Percentiles rank a stretch among this genome's conserved stretches.
Evolutionary conservation across 2,113 vertebrate genomes (phyloP).

Genomic region (Periophthalmodon schlosseri): DNA sequence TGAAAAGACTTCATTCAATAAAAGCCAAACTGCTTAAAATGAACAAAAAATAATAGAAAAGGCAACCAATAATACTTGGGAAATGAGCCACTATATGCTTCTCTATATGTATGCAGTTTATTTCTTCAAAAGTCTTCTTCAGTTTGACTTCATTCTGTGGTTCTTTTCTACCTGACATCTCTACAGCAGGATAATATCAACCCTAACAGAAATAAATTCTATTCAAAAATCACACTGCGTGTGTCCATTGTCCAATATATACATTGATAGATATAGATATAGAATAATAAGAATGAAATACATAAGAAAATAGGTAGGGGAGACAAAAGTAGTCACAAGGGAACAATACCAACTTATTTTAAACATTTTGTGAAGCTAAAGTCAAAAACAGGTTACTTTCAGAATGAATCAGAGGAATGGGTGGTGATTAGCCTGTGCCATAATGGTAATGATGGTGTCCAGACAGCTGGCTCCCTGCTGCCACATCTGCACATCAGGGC

Average conservation of each 20-base stretch:
- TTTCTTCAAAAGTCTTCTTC: too few species aligned
- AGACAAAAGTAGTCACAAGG: neutral
- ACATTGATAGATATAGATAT: neutral
- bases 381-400: neutral
- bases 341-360: neutral
- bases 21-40: neutral
- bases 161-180: too few species aligned
- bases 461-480: constrained; percentile 57
- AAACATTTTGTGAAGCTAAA: neutral
- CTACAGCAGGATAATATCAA: too few species aligned
- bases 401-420: neutral
- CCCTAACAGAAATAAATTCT: too few species aligned
- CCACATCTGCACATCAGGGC: constrained; percentile 50
- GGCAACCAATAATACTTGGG: neutral
- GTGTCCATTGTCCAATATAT: too few species aligned
- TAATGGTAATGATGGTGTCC: constrained; percentile 58
- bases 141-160: too few species aligned
- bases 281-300: neutral
- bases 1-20: neutral
- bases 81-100: neutral
- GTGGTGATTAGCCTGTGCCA: constrained; percentile 27
- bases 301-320: neutral
- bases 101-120: too few species aligned
- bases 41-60: neutral
- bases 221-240: too few species aligned